These are phyloP conservation scores for Heliconius hortense DNA, from an alignment of 2,888 invertebrate species.

Conservation along the genomic window DNA sequence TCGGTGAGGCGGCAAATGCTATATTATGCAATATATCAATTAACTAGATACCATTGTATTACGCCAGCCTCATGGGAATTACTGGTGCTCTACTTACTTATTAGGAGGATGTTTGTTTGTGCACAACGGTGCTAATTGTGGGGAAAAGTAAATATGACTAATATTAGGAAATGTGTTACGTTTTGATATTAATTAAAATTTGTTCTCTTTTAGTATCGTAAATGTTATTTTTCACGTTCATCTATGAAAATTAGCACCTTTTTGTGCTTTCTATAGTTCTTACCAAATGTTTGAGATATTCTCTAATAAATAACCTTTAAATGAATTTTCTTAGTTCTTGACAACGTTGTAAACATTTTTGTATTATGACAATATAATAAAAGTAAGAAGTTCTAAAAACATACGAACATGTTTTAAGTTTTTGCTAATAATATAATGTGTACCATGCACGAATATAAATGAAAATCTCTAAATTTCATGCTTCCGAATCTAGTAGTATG, in stretches of 20 bases:
- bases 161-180: constrained; percentile 31
- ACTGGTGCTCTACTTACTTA: constrained; percentile 59
- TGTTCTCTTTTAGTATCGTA: not conserved
- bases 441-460: too few species aligned
- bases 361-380: not conserved
- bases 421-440: not conserved
- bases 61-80: constrained; percentile 63
- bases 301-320: not conserved
- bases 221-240: constrained; percentile 6
- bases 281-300: not conserved
- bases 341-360: not conserved
- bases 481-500: too few species aligned
- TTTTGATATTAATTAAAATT: constrained; percentile 32
- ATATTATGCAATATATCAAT: constrained; percentile 76
- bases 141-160: constrained; percentile 23
- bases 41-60: constrained; percentile 72
- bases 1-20: constrained; percentile 60
- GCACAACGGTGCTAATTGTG: constrained; percentile 30
- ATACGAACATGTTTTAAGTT: not conserved
- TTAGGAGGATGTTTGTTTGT: constrained; percentile 53
- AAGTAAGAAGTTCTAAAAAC: not conserved
- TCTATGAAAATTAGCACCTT: constrained; percentile 8
- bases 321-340: not conserved
- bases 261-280: not conserved
- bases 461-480: too few species aligned